These are phyloP conservation scores for Alligator mississippiensis DNA, from an alignment of 2,113 vertebrate species.

Conservation along the genomic window DNA sequence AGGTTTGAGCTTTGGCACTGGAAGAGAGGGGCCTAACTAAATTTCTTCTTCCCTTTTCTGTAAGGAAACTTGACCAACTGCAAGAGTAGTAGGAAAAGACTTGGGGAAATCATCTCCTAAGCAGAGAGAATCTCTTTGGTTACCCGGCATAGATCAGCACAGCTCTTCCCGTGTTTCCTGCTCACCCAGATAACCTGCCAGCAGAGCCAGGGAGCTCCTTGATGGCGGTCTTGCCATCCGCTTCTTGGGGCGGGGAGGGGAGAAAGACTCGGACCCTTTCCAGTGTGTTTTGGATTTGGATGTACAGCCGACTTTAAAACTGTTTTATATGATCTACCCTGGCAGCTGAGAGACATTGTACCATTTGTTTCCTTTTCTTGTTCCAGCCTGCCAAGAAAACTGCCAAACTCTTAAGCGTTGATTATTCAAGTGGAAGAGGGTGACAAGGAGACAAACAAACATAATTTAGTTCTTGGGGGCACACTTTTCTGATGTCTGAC, in stretches of 20 bases:
- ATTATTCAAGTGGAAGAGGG: slow-evolving; percentile 54
- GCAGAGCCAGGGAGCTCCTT: slow-evolving; percentile 26
- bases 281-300: slow-evolving; percentile 13
- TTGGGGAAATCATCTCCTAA: slow-evolving; percentile 24
- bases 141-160: slow-evolving; percentile 2
- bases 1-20: not conserved
- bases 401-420: slow-evolving; percentile 2
- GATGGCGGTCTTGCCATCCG: not conserved
- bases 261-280: not conserved
- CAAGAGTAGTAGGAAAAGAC: not conserved
- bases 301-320: slow-evolving; percentile 33
- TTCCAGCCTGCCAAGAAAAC: slow-evolving; percentile 40
- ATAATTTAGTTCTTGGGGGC: slow-evolving; percentile 60
- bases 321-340: slow-evolving; percentile 14
- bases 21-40: not conserved
- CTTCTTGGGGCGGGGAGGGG: not conserved
- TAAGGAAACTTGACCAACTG: not conserved
- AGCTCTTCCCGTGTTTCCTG: slow-evolving; percentile 25
- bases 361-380: slow-evolving; percentile 24
- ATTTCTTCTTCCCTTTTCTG: not conserved
- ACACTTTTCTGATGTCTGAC: slow-evolving; percentile 71
- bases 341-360: not conserved
- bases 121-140: not conserved
- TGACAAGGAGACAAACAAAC: slow-evolving; percentile 62
- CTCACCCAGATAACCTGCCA: slow-evolving; percentile 41